phyloP scores from a whole-genome alignment of 1,140 invertebrate species.

The Physella acuta region DNA sequence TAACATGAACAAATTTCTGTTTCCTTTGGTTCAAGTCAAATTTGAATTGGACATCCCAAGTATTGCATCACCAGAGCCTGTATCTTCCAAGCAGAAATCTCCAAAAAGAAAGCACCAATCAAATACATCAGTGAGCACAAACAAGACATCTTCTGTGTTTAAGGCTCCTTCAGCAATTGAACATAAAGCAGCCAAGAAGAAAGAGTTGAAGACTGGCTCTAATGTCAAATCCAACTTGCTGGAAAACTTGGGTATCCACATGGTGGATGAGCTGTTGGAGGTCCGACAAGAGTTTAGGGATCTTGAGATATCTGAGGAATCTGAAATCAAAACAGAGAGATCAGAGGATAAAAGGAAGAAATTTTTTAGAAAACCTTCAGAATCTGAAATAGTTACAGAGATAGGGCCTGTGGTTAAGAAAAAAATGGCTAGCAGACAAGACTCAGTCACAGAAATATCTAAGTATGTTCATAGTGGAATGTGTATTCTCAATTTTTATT shows the following conservation, averaged over 20 bases:
- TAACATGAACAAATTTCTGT: no score
- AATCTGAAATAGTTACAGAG: slow-evolving; percentile 25
- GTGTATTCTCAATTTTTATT: no score
- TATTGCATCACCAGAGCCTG: no score
- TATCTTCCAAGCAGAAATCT: no score
- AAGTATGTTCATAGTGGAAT: no score
- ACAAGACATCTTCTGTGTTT: background rate
- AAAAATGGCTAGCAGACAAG: no score
- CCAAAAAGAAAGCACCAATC: slow-evolving; percentile 3
- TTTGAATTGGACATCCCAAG: no score
- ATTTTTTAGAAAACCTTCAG: background rate
- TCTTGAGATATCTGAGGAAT: slow-evolving; percentile 27
- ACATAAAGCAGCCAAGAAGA: slow-evolving; percentile 18
- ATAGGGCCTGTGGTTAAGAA: no score
- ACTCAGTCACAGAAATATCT: no score
- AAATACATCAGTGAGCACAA: background rate
- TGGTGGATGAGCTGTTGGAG: slow-evolving; percentile 18
- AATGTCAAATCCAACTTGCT: no score
- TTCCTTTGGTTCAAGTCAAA: no score
- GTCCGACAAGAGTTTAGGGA: no score
- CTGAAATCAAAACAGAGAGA: slow-evolving; percentile 26
- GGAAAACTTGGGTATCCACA: slow-evolving; percentile 14
- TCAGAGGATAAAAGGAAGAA: background rate
- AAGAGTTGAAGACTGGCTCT: slow-evolving; percentile 2
- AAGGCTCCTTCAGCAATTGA: slow-evolving; percentile 1